These are phyloP conservation scores for Notarius quadriscutis DNA, from an alignment of 2,113 vertebrate species.

Conservation along the genomic window DNA sequence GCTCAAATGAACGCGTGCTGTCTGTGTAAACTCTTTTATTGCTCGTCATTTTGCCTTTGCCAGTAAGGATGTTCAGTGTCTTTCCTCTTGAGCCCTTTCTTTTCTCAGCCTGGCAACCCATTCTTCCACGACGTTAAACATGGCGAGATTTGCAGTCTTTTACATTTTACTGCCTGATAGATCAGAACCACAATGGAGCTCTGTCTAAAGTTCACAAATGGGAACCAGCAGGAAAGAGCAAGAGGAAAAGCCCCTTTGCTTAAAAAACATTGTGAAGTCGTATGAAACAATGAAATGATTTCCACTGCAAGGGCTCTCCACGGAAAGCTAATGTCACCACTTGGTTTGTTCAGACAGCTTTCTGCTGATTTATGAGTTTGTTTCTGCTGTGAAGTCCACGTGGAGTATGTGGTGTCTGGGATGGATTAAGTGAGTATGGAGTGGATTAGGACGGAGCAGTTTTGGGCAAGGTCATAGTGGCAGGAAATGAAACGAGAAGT, in stretches of 20 bases:
- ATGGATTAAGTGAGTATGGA: slow-evolving; percentile 26
- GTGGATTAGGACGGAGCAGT: not conserved
- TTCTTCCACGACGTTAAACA: slow-evolving; percentile 26
- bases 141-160: slow-evolving; percentile 16
- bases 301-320: not conserved
- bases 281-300: slow-evolving; percentile 21
- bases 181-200: slow-evolving; percentile 27
- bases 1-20: not conserved
- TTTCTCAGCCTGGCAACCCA: not conserved
- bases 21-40: not conserved
- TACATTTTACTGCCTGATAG: slow-evolving; percentile 21
- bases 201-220: slow-evolving; percentile 42
- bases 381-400: slow-evolving; percentile 6
- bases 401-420: slow-evolving; percentile 2
- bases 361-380: slow-evolving; percentile 43
- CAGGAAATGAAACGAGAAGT: slow-evolving; percentile 14
- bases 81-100: not conserved
- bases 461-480: not conserved
- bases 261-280: not conserved
- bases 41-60: not conserved
- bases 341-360: slow-evolving; percentile 7
- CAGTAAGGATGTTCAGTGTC: not conserved
- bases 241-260: not conserved
- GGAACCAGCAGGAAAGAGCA: slow-evolving; percentile 23
- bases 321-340: slow-evolving; percentile 1